These are phyloP conservation scores for Steinernema carpocapsae DNA, from an alignment of 2,888 invertebrate species.

Conservation along the genomic window DNA sequence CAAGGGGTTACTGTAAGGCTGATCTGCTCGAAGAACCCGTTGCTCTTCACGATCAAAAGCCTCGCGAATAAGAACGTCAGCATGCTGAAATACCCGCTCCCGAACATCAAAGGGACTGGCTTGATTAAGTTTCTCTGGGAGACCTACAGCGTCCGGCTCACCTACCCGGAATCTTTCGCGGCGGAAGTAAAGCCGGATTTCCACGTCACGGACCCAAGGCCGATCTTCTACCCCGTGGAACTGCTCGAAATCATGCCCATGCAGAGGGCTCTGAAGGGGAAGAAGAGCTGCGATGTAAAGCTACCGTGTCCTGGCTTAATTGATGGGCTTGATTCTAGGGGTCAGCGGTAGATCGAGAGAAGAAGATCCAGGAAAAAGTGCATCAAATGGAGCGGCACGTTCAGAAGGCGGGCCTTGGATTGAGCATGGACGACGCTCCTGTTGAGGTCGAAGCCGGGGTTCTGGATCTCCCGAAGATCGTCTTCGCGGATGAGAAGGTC, in stretches of 20 bases:
- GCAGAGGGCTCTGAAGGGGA: background rate
- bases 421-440: background rate
- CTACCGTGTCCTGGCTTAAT: background rate
- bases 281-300: background rate
- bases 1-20: background rate
- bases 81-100: background rate
- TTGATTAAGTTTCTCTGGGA: background rate
- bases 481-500: background rate
- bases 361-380: background rate
- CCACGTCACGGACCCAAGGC: background rate
- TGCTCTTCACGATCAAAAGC: background rate
- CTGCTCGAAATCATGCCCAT: background rate
- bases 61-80: background rate
- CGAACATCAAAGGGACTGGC: background rate
- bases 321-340: background rate
- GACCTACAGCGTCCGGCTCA: background rate
- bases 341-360: background rate
- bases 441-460: background rate
- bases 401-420: background rate
- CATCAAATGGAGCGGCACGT: background rate
- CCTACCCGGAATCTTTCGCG: background rate
- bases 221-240: conserved; percentile 12
- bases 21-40: background rate
- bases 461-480: background rate
- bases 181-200: background rate